Conservation (phyloP, 2,888 invertebrate species). For the Polyommatus iphigenia region DNA sequence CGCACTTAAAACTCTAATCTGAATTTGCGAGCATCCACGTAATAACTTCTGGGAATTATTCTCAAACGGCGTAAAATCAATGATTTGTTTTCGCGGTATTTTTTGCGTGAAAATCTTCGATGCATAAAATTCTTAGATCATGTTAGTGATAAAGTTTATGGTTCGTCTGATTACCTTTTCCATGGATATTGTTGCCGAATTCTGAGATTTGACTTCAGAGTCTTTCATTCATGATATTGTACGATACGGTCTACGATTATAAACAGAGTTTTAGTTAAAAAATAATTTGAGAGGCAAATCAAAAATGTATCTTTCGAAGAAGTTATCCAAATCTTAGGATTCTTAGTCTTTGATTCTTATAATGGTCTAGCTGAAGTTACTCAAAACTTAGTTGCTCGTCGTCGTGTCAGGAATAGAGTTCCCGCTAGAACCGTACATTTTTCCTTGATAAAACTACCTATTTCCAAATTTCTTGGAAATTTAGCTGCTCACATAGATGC, state of each 20-base stretch:
- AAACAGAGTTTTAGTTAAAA: too few relatives aligned
- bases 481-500: too few relatives aligned
- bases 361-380: too few relatives aligned
- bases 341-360: too few relatives aligned
- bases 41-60: slow-evolving; percentile 17
- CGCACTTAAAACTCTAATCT: neutral
- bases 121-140: slow-evolving; percentile 17
- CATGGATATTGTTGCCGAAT: neutral
- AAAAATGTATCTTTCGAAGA: too few relatives aligned
- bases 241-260: neutral
- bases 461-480: too few relatives aligned
- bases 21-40: neutral
- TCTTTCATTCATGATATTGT: neutral
- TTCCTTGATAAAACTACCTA: too few relatives aligned
- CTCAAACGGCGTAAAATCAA: neutral
- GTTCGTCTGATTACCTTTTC: neutral
- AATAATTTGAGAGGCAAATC: too few relatives aligned
- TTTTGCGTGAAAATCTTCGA: slow-evolving; percentile 11
- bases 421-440: too few relatives aligned
- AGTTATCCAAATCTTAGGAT: too few relatives aligned
- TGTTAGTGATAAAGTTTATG: slow-evolving; percentile 9
- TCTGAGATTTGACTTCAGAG: neutral
- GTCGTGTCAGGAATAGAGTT: too few relatives aligned
- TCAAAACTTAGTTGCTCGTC: too few relatives aligned
- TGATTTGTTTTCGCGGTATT: neutral